phyloP scores from a whole-genome alignment of 2,888 invertebrate genomes.

The Saturnia japonica region DNA sequence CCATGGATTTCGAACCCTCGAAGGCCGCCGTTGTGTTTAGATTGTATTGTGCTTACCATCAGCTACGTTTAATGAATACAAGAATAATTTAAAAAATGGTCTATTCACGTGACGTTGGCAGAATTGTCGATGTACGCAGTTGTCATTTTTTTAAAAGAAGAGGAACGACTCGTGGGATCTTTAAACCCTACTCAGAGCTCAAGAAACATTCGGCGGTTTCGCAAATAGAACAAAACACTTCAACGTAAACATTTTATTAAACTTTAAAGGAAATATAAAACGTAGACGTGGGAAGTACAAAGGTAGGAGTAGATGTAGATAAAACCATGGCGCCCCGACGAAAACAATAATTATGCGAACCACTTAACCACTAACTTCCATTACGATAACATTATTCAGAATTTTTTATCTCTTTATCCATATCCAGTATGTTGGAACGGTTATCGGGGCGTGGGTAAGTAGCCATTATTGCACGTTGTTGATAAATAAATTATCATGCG shows the following conservation, averaged over 20 bases:
- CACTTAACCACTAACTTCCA: conserved; percentile 10
- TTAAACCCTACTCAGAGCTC: no score
- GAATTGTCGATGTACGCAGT: no score
- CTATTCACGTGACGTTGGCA: no score
- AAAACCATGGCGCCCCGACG: neutral
- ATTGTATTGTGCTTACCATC: no score
- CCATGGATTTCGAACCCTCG: no score
- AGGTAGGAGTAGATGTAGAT: neutral
- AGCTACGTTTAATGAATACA: no score
- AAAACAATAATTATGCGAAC: conserved; percentile 8
- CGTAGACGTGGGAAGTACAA: conserved; percentile 6
- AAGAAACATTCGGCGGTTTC: neutral
- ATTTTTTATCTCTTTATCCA: conserved; percentile 21
- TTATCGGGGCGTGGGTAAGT: conserved; percentile 20
- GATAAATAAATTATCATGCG: conserved; percentile 20
- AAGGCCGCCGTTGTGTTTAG: no score
- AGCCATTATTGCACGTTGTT: conserved; percentile 20
- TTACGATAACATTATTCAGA: conserved; percentile 22
- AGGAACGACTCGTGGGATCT: no score
- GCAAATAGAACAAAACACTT: conserved; percentile 1
- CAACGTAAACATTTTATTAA: neutral
- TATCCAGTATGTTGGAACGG: conserved; percentile 5
- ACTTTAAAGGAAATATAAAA: neutral
- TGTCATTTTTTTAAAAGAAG: no score
- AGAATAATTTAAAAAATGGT: no score